Conservation (phyloP, 2,113 vertebrate genomes). For the Tachycineta bicolor region DNA sequence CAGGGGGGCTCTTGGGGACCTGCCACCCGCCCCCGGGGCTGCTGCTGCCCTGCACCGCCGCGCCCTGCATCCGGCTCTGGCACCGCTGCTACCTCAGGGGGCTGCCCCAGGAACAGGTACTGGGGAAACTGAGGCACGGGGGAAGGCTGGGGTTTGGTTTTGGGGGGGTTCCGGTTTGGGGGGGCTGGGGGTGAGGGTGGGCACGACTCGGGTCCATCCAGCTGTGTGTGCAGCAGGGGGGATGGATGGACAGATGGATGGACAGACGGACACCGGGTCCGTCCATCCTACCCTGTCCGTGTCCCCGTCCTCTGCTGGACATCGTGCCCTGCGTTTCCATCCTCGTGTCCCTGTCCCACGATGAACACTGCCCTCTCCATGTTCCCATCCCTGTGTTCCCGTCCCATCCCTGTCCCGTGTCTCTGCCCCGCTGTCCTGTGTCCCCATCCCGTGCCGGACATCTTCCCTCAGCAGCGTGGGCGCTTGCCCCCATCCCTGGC, state of each 20-base stretch:
- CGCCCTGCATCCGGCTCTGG: conserved; percentile 87
- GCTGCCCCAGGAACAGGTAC: conserved; percentile 85
- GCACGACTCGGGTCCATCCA: too few relatives aligned
- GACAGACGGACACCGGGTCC: neutral
- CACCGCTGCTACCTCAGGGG: conserved; percentile 89
- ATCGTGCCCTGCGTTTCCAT: neutral
- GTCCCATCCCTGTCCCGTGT: too few relatives aligned
- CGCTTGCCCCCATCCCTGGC: conserved; percentile 35
- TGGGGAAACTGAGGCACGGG: neutral
- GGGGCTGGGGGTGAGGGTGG: neutral
- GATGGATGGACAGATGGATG: neutral
- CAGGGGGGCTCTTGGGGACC: conserved; percentile 50
- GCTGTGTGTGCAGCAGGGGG: too few relatives aligned
- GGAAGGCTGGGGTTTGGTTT: neutral
- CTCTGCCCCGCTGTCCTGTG: neutral
- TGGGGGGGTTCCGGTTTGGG: neutral
- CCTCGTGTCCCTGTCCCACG: neutral
- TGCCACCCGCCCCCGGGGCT: conserved; percentile 54
- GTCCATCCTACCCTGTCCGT: accelerated
- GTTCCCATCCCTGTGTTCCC: neutral
- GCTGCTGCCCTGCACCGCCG: conserved; percentile 81
- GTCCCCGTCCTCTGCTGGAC: neutral
- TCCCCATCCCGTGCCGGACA: accelerated
- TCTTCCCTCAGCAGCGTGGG: neutral
- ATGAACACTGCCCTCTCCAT: neutral